Evolutionary conservation across 37 sponge, comb jelly and placozoan genomes (phyloP).

Genomic region (Sycon ciliatum): DNA sequence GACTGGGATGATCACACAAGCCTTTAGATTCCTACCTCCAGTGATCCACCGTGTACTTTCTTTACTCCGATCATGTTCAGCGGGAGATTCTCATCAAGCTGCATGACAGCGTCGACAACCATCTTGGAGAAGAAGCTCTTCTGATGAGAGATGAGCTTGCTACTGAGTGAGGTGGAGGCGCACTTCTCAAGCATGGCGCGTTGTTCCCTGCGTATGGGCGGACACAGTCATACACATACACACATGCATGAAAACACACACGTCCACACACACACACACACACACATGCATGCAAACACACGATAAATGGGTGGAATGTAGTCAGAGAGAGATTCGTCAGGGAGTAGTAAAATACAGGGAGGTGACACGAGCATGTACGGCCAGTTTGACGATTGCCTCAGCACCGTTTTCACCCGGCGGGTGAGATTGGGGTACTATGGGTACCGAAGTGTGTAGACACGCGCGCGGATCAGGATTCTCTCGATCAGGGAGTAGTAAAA

Average conservation of each 20-base stretch:
- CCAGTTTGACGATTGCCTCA: no score
- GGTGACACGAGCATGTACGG: no score
- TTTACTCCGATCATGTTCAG: conserved; percentile 98
- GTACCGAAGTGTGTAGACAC: no score
- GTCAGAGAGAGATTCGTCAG: no score
- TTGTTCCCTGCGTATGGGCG: conserved; percentile 59
- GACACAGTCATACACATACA: not conserved
- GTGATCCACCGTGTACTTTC: conserved; percentile 85
- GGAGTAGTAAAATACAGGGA: no score
- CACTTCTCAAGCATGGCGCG: conserved; percentile 78
- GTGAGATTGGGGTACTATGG: no score
- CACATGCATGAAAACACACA: not conserved
- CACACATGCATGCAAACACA: no score
- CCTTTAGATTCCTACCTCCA: conserved; percentile 42
- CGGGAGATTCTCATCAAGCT: conserved; percentile 74
- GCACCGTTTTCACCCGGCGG: no score
- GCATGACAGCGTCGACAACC: conserved; percentile 93
- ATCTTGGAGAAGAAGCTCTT: conserved; percentile 97
- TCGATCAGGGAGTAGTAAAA: no score
- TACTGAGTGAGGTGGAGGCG: conserved; percentile 87
- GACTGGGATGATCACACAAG: not conserved
- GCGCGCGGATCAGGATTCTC: no score
- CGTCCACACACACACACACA: not conserved
- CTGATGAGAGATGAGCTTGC: conserved; percentile 89
- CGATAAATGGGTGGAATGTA: no score